These are phyloP conservation scores for Xanthorhoe designata DNA, from an alignment of 2,888 invertebrate species.

Conservation along the genomic window DNA sequence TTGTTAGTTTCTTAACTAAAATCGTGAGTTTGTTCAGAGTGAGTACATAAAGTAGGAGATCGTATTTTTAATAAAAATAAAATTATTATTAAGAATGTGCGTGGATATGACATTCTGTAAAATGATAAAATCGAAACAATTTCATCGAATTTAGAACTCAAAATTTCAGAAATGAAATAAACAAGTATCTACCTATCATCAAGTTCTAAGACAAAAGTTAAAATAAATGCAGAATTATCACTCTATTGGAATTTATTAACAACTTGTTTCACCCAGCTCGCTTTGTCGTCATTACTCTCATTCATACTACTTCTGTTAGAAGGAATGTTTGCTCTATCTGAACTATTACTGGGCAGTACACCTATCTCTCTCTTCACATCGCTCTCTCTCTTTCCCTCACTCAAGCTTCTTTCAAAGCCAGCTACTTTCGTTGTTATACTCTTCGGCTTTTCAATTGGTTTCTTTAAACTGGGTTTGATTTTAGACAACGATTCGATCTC, in stretches of 20 bases:
- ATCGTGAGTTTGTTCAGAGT: neutral
- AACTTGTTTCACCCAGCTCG: slow-evolving; percentile 90
- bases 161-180: too few species aligned
- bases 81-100: neutral
- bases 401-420: slow-evolving; percentile 67
- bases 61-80: neutral
- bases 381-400: slow-evolving; percentile 51
- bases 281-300: slow-evolving; percentile 72
- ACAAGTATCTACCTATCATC: neutral
- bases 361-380: slow-evolving; percentile 38
- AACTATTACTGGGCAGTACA: slow-evolving; percentile 51
- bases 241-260: slow-evolving; percentile 89
- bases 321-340: slow-evolving; percentile 56
- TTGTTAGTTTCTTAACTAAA: neutral
- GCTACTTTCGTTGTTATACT: slow-evolving; percentile 74
- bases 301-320: slow-evolving; percentile 55
- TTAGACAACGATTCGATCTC: slow-evolving; percentile 77
- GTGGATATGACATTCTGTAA: neutral
- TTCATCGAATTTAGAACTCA: neutral
- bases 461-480: slow-evolving; percentile 60
- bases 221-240: slow-evolving; percentile 71
- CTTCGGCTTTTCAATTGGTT: slow-evolving; percentile 68
- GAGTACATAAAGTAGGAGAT: neutral
- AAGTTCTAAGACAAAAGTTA: slow-evolving; percentile 4
- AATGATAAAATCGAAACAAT: neutral